These are phyloP conservation scores for Atlantisia rogersi DNA, from an alignment of 2,113 vertebrate species.

Conservation along the genomic window DNA sequence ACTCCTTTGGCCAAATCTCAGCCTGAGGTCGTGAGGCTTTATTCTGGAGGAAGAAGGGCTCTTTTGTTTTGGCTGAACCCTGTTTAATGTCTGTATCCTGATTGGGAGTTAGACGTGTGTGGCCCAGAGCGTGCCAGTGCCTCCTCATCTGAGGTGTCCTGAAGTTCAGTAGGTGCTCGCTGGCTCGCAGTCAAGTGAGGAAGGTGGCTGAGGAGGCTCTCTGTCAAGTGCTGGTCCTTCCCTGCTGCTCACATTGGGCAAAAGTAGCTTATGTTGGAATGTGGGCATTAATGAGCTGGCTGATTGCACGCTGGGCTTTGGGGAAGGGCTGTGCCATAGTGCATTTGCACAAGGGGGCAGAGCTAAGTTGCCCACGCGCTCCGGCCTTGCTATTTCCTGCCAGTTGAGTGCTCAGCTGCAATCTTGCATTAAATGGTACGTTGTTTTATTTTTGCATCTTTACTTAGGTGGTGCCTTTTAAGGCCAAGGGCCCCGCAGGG, in stretches of 20 bases:
- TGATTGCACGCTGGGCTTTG: rapidly evolving
- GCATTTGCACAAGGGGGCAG: conserved; percentile 57
- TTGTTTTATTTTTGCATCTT: conserved; percentile 42
- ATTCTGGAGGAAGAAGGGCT: not conserved
- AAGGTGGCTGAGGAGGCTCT: not conserved
- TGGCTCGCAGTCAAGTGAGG: not conserved
- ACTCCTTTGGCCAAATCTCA: not conserved
- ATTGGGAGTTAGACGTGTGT: not conserved
- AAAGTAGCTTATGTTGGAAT: not conserved
- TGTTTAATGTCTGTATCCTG: not conserved
- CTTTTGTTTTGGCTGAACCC: conserved; percentile 14
- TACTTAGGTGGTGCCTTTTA: conserved; percentile 48
- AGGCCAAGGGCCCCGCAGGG: not conserved
- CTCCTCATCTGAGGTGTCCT: not conserved
- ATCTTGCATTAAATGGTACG: not conserved
- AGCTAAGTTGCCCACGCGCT: conserved; percentile 42
- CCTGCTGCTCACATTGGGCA: not conserved
- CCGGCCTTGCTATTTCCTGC: conserved; percentile 25
- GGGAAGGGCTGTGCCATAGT: not conserved
- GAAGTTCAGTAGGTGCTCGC: not conserved
- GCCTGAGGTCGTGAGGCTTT: not conserved
- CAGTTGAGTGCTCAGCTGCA: conserved; percentile 34
- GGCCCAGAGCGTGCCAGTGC: not conserved
- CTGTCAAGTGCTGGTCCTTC: not conserved
- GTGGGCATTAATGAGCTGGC: not conserved